Evolutionary conservation across 2,888 invertebrate genomes (phyloP), one percentile per base, ranked within the genome.

Genomic region (Apocheima hispidaria): DNA sequence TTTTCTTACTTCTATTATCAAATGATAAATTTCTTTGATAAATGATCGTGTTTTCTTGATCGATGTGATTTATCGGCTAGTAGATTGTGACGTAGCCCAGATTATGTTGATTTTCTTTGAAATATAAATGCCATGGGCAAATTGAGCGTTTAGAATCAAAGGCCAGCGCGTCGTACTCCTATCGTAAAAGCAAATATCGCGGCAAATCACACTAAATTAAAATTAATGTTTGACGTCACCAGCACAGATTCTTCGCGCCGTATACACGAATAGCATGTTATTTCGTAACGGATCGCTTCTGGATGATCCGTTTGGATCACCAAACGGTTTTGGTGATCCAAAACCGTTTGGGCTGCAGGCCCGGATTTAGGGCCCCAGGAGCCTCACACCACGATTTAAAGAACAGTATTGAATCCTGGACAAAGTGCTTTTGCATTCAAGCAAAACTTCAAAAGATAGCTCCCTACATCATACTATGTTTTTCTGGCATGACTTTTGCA

Each of bases 191-290:
- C 54, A 60, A 66, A 66, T 65, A 68, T 58, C 36, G 48, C 48
- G 48, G 62, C 52, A 61, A 50, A 65, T 66, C 63, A 56, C 40
- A 63, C 52, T 51, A 60, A 63, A 68, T 66, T 70, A 66, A 70
- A 68, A 65, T 65, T 66, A 64, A 65, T 68, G 66, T 66, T 68
- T 70, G 66, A 68, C 70, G 66, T 70, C 70, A 67, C 53, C 38
- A 60, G 60, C 63, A 58, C 60, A 66, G 66, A 63, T 64, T 60
- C 64, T 59, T 58, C 53, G 56, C 53, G 36, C 55, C n/a, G 40
- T 51, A 52, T 58, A 66, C 69, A 61, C 56, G 63, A 65, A 69
- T 67, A 63, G 63, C 61, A 60, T 49, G 33, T 51, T 53, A 60
- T 69, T 65, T 65, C 65, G 65, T 67, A 67, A 69, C 49, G 44